These are phyloP conservation scores for Sinohyriopsis cumingii DNA, from an alignment of 2,888 invertebrate species.

Conservation along the genomic window DNA sequence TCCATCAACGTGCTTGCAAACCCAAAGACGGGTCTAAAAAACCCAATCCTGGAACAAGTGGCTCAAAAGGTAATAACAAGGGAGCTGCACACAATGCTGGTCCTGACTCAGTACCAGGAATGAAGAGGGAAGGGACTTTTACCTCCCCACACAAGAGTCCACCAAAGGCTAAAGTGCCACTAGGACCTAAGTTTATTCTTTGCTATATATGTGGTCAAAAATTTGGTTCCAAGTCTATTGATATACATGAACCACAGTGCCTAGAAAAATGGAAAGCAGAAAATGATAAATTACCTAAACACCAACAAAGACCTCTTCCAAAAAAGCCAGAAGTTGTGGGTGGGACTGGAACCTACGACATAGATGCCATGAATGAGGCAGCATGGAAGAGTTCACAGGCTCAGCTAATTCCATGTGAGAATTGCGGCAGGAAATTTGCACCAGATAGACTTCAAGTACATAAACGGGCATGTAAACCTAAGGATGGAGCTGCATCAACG, in stretches of 20 bases:
- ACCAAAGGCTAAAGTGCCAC: constrained; percentile 32
- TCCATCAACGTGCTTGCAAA: constrained; percentile 78
- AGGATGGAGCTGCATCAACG: too few relatives aligned
- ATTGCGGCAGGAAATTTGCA: constrained; percentile 80
- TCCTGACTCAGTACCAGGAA: constrained; percentile 26
- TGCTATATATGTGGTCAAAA: constrained; percentile 81
- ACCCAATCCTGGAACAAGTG: constrained; percentile 2
- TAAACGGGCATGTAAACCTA: constrained; percentile 74
- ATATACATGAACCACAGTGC: constrained; percentile 81
- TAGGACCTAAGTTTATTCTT: constrained; percentile 69
- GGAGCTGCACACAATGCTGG: neutral
- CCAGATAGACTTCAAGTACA: constrained; percentile 79
- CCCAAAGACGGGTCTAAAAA: constrained; percentile 36
- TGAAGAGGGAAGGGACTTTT: constrained; percentile 43
- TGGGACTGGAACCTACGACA: constrained; percentile 58
- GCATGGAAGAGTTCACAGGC: constrained; percentile 77
- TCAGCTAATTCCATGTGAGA: constrained; percentile 77
- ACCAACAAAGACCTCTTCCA: constrained; percentile 76
- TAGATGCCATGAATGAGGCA: constrained; percentile 75
- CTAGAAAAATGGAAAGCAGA: constrained; percentile 78
- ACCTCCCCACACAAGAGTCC: constrained; percentile 43
- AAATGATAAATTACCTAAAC: constrained; percentile 76
- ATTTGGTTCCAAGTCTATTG: constrained; percentile 78
- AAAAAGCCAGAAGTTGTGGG: constrained; percentile 74
- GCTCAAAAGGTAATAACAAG: too few relatives aligned